Percentiles rank a stretch among this genome's conserved stretches.
phyloP scores from a whole-genome alignment of 2,888 invertebrate genomes.

The Acanthosepion esculentum region DNA sequence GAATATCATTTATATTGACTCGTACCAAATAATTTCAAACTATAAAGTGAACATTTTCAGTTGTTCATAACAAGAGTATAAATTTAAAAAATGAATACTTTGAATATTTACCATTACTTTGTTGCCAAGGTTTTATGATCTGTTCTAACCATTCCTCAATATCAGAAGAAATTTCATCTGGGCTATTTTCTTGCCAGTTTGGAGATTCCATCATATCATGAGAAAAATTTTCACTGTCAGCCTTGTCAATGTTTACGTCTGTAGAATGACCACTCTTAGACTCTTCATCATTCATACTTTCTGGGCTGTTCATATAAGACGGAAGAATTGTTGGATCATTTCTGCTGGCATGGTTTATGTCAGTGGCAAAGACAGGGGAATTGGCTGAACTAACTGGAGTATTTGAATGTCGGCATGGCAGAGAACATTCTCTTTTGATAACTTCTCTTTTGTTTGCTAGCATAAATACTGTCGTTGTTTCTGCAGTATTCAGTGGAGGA shows the following conservation, averaged over 20 bases:
- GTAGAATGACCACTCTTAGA: neutral
- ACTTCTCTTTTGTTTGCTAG: neutral
- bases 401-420: neutral
- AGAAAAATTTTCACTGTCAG: conserved; percentile 24
- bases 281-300: conserved; percentile 42
- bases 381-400: neutral
- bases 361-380: neutral
- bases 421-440: neutral
- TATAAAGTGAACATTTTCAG: no score
- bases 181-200: conserved; percentile 39
- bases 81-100: neutral
- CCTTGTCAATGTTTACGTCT: neutral
- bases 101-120: conserved; percentile 37
- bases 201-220: conserved; percentile 36
- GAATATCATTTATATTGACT: no score
- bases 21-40: no score
- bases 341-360: neutral
- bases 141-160: conserved; percentile 44
- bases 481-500: neutral
- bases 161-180: neutral
- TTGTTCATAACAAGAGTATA: neutral
- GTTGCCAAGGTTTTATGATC: conserved; percentile 45
- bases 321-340: conserved; percentile 34
- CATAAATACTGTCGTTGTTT: neutral
- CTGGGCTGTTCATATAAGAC: conserved; percentile 44